Base-by-base conservation (phyloP, 2,797 vertebrate genomes). In the Periophthalmus magnuspinnatus region DNA sequence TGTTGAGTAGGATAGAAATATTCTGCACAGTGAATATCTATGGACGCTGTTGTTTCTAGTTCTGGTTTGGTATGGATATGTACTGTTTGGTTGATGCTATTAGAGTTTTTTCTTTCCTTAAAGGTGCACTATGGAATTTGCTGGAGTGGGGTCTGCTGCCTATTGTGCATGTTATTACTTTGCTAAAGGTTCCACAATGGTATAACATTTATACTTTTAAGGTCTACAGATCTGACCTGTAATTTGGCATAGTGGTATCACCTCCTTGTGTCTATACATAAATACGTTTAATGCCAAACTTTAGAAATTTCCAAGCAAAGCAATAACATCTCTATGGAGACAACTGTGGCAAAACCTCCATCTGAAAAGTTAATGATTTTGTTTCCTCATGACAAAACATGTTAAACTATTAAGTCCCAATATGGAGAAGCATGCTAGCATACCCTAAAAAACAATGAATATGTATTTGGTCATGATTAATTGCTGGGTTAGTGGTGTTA, bases 1-100 rank as follows among this genome's bases (percentile, higher is more conserved):
- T 86, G 83, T 84, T 75, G 45, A 57, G 65, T 82, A 69, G 33
- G 5, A 74, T 67, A 72, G 73, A 67, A 63, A 67, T 55, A 48
- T 19, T 36, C 21, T 45, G 55, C 62, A 19, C 41, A 45, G 2
- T 67, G 33, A 52, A 60, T 56, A 19, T 75, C 17, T 70, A 21
- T 78, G 14, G 21, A 13, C 74, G 22, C 58, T 28, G 3, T 1
- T 0, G 3, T 73, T 80, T 82, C 45, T 61, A n/a, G 63, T 69
- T 71, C 1, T 56, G 55, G 60, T 41, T 41, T 17, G 34, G 17
- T 36, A 36, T 10, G 32, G 16, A n/a, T 36, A 60, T 60, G 17
- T 34, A 16, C 6, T 50, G 11, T 14, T 59, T 54, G n/a, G 28
- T 60, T 60, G 8, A 34, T 19, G 17, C 58, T 36, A 58, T 60